These are phyloP conservation scores for Gobiocypris rarus DNA, from an alignment of 2,113 vertebrate genomes.

Conservation along the genomic window DNA sequence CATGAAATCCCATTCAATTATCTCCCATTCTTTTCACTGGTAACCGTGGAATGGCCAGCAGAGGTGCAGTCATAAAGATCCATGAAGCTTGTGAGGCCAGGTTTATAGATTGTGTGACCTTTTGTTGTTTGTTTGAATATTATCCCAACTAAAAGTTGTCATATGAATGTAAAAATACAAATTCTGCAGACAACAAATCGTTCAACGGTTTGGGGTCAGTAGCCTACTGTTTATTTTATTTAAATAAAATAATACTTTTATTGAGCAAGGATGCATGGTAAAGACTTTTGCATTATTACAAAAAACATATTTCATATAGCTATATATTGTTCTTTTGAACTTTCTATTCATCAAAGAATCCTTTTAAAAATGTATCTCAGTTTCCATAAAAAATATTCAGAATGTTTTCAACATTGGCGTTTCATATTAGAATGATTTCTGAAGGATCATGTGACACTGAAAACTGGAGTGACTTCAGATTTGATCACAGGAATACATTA, in stretches of 20 bases:
- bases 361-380: neutral
- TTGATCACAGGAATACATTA: neutral
- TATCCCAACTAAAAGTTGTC: neutral
- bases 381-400: neutral
- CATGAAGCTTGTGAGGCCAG: conserved; percentile 24
- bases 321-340: too few species aligned
- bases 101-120: conserved; percentile 27
- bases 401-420: neutral
- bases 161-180: neutral
- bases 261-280: neutral
- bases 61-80: conserved; percentile 48
- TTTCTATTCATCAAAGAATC: too few species aligned
- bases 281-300: too few species aligned
- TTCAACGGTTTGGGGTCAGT: too few species aligned
- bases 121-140: neutral
- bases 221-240: neutral
- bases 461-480: neutral
- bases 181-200: neutral
- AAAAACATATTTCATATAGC: too few species aligned
- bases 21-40: conserved; percentile 43
- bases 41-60: conserved; percentile 36
- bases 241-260: neutral
- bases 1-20: conserved; percentile 60
- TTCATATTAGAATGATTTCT: neutral
- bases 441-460: neutral